Evolutionary conservation across 2,888 invertebrate genomes (phyloP).

Genomic region (Adela reaumurella): DNA sequence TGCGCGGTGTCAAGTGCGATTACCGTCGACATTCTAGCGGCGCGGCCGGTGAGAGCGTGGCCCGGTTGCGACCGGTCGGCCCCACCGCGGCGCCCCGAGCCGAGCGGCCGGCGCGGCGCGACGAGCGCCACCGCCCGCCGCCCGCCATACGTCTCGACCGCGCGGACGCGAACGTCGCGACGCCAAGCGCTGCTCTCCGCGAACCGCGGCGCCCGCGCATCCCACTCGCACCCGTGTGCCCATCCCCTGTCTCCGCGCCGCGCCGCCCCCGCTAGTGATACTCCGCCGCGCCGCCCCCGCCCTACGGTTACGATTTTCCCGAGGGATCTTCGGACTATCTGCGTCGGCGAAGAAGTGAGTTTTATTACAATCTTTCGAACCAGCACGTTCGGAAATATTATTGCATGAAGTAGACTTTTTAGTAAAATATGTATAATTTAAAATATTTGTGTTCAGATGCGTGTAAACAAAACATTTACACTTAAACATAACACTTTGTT

Average conservation of each 20-base stretch:
- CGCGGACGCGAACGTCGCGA: not conserved
- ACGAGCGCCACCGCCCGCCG: conserved; percentile 26
- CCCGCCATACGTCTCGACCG: not conserved
- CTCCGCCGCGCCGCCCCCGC: conserved; percentile 18
- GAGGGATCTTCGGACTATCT: not conserved
- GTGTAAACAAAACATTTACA: too few relatives aligned
- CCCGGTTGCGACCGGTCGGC: conserved; percentile 54
- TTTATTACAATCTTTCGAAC: too few relatives aligned
- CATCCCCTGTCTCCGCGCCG: conserved; percentile 2
- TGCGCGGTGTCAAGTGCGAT: conserved; percentile 52
- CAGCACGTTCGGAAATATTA: too few relatives aligned
- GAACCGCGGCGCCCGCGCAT: not conserved
- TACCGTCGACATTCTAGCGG: conserved; percentile 30
- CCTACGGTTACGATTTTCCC: conserved; percentile 20
- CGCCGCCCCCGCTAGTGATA: conserved; percentile 12
- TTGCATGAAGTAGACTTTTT: too few relatives aligned
- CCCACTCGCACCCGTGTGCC: too few relatives aligned
- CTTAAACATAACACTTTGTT: too few relatives aligned
- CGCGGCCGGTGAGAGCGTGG: conserved; percentile 44
- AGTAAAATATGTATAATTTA: too few relatives aligned
- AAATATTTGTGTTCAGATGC: too few relatives aligned
- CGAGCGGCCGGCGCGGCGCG: conserved; percentile 2
- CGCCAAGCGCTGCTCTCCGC: not conserved
- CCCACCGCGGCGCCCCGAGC: conserved; percentile 23
- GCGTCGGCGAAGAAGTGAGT: too few relatives aligned